Evolutionary conservation across 1,140 invertebrate species (phyloP).

Genomic region (Drosophila obscura): DNA sequence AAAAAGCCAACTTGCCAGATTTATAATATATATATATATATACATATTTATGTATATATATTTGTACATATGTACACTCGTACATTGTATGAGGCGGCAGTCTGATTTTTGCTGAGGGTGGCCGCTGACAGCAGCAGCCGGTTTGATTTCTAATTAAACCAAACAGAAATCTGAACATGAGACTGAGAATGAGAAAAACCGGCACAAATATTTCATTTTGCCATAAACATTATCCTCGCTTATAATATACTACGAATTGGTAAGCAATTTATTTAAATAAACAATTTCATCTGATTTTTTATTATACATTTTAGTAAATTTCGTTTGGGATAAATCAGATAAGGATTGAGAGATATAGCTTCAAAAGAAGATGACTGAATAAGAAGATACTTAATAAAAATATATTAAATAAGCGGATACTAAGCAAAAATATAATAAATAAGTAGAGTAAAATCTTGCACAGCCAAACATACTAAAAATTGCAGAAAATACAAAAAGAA

Average conservation of each 20-base stretch:
- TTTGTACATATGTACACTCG: conserved; percentile 16
- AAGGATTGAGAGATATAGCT: too few species aligned
- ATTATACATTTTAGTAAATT: too few species aligned
- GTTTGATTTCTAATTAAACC: conserved; percentile 67
- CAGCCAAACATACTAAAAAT: too few species aligned
- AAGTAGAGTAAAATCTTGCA: too few species aligned
- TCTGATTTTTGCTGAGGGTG: conserved; percentile 13
- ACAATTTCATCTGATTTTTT: too few species aligned
- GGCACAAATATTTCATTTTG: conserved; percentile 47
- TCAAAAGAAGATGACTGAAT: too few species aligned
- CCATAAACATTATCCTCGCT: conserved; percentile 31
- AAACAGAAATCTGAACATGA: conserved; percentile 28
- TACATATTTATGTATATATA: conserved; percentile 21
- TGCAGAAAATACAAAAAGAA: too few species aligned
- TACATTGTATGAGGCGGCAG: neutral
- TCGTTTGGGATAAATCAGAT: too few species aligned
- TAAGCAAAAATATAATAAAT: too few species aligned
- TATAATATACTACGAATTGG: conserved; percentile 26
- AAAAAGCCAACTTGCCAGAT: conserved; percentile 41
- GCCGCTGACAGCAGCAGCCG: conserved; percentile 34
- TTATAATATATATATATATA: conserved; percentile 38
- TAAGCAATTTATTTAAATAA: conserved; percentile 19
- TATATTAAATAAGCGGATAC: too few species aligned
- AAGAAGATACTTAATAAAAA: too few species aligned
- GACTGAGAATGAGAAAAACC: conserved; percentile 27